Evolutionary conservation across 2,888 invertebrate genomes (phyloP).

Genomic region (Hypselothyrea guttata): DNA sequence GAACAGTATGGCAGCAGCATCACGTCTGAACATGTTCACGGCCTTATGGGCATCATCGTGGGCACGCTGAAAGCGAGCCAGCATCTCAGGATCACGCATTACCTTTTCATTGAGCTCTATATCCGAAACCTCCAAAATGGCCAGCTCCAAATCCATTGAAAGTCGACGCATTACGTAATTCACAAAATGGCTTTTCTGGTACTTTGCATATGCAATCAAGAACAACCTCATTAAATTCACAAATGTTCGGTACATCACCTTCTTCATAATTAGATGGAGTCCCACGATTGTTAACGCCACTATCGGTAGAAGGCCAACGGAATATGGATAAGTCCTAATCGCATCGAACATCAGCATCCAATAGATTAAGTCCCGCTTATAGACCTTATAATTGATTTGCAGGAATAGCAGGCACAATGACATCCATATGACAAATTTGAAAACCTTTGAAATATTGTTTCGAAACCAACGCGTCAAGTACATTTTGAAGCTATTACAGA

Average conservation of each 20-base stretch:
- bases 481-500: too few relatives aligned
- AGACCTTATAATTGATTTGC: constrained; percentile 2
- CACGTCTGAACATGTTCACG: constrained; percentile 43
- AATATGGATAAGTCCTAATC: too few relatives aligned
- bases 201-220: too few relatives aligned
- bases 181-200: too few relatives aligned
- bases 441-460: too few relatives aligned
- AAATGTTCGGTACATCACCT: too few relatives aligned
- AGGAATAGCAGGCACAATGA: constrained; percentile 1
- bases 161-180: constrained; percentile 51
- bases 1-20: constrained; percentile 31
- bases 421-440: neutral
- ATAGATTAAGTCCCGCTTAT: constrained; percentile 15
- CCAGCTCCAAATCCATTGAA: constrained; percentile 40
- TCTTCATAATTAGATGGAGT: too few relatives aligned
- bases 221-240: too few relatives aligned
- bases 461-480: too few relatives aligned
- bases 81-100: neutral
- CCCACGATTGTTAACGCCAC: too few relatives aligned
- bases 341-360: constrained; percentile 21
- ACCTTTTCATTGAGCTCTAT: neutral
- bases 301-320: too few relatives aligned
- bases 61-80: constrained; percentile 11
- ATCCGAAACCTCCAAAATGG: constrained; percentile 22
- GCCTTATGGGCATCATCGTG: constrained; percentile 26